These are phyloP conservation scores for Tipula confusa DNA, from an alignment of 2,888 invertebrate genomes.

Conservation along the genomic window DNA sequence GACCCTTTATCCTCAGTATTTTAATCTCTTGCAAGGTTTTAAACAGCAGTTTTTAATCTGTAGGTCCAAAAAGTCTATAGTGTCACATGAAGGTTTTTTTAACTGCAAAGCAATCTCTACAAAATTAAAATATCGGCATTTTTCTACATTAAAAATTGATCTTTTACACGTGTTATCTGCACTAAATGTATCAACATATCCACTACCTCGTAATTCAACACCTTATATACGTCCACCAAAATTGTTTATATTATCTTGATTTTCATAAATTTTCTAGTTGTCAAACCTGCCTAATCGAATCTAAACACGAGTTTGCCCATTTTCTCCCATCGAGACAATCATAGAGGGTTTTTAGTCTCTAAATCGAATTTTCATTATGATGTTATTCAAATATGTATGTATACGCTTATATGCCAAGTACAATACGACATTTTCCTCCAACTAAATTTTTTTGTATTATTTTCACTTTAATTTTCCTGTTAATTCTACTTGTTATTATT, in stretches of 20 bases:
- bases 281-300: not conserved
- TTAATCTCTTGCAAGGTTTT: too few relatives aligned
- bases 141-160: too few relatives aligned
- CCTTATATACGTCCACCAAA: too few relatives aligned
- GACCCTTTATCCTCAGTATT: too few relatives aligned
- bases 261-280: not conserved
- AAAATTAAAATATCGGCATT: too few relatives aligned
- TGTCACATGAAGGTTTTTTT: too few relatives aligned
- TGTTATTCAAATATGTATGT: not conserved
- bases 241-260: not conserved
- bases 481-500: not conserved
- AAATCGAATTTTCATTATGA: not conserved
- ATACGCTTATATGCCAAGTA: not conserved
- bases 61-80: too few relatives aligned
- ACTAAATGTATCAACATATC: too few relatives aligned
- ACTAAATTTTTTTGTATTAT: not conserved
- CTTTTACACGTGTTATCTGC: too few relatives aligned
- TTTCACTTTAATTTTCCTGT: conserved; percentile 20
- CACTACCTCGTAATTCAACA: too few relatives aligned
- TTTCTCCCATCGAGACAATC: not conserved
- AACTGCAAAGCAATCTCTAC: too few relatives aligned
- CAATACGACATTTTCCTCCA: not conserved
- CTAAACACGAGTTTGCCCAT: not conserved
- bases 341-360: not conserved
- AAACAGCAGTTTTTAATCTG: too few relatives aligned